Conservation (phyloP, 2,888 invertebrate species). For the Napeogenes sylphis region DNA sequence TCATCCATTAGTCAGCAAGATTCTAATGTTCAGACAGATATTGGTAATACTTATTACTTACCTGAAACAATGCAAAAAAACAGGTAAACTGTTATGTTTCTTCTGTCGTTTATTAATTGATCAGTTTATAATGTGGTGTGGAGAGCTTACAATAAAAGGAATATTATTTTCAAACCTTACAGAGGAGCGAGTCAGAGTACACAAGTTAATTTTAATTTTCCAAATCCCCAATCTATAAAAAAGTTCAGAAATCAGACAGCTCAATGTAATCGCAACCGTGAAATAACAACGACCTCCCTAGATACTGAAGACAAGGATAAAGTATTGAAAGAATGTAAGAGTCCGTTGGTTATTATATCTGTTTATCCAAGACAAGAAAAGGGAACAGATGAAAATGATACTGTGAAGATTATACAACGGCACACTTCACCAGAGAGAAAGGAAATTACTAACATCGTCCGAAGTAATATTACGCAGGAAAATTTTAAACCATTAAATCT, state of each 20-base stretch:
- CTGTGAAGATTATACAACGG: constrained; percentile 29
- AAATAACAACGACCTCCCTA: constrained; percentile 22
- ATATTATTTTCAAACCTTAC: constrained; percentile 23
- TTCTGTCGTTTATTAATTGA: background rate
- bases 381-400: constrained; percentile 28
- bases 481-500: constrained; percentile 15
- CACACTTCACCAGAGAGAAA: constrained; percentile 15
- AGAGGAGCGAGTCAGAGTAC: constrained; percentile 51
- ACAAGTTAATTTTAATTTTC: constrained; percentile 50
- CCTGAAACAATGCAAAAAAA: background rate
- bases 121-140: too few relatives aligned
- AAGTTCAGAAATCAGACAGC: constrained; percentile 39
- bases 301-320: constrained; percentile 27
- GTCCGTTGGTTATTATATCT: constrained; percentile 64
- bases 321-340: constrained; percentile 38
- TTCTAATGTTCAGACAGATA: constrained; percentile 8
- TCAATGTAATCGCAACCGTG: constrained; percentile 43
- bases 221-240: constrained; percentile 23
- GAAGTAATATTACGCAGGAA: constrained; percentile 15
- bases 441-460: constrained; percentile 20
- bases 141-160: too few relatives aligned
- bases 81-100: constrained; percentile 8
- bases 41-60: background rate
- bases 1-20: constrained; percentile 9
- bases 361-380: constrained; percentile 55